Percentiles rank a stretch among this genome's conserved stretches.
phyloP scores from a whole-genome alignment of 1,140 invertebrate species.

The Akabosia matsudoensis region DNA sequence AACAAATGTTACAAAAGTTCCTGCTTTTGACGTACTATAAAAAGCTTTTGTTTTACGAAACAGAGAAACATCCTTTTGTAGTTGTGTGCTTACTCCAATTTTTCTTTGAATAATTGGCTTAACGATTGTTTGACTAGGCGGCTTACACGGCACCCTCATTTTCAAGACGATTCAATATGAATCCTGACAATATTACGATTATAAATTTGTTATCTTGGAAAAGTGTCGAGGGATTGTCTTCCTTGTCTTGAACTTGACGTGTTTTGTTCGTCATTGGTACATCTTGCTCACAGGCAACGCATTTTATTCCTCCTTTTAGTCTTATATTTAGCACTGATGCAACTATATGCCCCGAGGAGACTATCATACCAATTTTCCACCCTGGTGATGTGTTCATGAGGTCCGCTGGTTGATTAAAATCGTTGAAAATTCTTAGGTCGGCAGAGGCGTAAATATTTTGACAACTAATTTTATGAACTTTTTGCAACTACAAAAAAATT shows the following conservation, averaged over 20 bases:
- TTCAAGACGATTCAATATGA: neutral
- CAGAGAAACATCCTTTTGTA: neutral
- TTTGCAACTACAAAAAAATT: no score
- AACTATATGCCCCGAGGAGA: neutral
- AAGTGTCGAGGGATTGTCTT: neutral
- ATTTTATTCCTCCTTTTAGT: no score
- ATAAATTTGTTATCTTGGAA: neutral
- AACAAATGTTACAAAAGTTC: no score
- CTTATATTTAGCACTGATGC: neutral
- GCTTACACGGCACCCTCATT: constrained; percentile 15
- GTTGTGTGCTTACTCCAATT: neutral
- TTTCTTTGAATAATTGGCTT: neutral
- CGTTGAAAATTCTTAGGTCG: no score
- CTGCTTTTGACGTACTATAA: no score
- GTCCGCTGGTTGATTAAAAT: neutral
- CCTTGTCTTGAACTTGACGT: neutral
- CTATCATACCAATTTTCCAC: neutral
- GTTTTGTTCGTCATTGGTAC: no score
- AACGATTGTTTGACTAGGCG: neutral
- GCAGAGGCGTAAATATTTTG: no score
- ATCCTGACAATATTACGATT: neutral
- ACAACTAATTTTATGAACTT: no score
- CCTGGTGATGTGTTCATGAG: neutral
- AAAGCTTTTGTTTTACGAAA: neutral
- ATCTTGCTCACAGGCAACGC: no score